Percentiles rank a stretch among this genome's conserved stretches.
Evolutionary conservation across 2,888 invertebrate genomes (phyloP).

Genomic region (Heteromurus nitidus): DNA sequence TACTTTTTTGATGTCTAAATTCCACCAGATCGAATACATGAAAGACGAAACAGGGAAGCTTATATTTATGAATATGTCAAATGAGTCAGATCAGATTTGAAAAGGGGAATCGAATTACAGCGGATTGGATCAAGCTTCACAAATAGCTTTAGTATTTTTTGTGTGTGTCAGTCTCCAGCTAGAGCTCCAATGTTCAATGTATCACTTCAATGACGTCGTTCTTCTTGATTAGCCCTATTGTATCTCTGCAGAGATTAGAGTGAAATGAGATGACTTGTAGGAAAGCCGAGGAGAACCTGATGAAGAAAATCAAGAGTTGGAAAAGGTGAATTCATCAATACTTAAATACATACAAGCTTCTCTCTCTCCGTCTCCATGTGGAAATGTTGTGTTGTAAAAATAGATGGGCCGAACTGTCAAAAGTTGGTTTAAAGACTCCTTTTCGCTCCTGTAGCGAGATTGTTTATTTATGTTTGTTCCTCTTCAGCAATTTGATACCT

Average conservation of each 20-base stretch:
- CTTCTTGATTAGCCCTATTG: slow-evolving; percentile 31
- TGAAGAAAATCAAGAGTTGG: neutral
- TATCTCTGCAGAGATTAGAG: neutral
- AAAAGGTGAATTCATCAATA: neutral
- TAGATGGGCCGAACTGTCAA: slow-evolving; percentile 18
- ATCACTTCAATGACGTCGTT: too few species aligned
- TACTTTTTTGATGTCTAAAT: slow-evolving; percentile 5
- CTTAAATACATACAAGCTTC: too few species aligned
- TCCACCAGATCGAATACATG: neutral
- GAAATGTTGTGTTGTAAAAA: too few species aligned
- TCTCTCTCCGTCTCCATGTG: too few species aligned
- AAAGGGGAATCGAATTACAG: too few species aligned
- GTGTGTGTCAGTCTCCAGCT: too few species aligned
- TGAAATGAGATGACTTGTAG: neutral
- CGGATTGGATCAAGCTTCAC: neutral
- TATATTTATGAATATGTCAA: too few species aligned
- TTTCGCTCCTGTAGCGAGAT: slow-evolving; percentile 7
- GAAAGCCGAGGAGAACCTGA: too few species aligned
- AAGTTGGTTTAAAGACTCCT: neutral
- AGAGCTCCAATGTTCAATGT: too few species aligned
- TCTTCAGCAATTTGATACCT: slow-evolving; percentile 46
- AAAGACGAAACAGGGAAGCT: too few species aligned
- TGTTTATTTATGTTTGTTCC: slow-evolving; percentile 36
- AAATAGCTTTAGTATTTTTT: slow-evolving; percentile 1
- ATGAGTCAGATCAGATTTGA: too few species aligned